Conservation (phyloP, 2,888 invertebrate genomes). For the Dorcus hopei region DNA sequence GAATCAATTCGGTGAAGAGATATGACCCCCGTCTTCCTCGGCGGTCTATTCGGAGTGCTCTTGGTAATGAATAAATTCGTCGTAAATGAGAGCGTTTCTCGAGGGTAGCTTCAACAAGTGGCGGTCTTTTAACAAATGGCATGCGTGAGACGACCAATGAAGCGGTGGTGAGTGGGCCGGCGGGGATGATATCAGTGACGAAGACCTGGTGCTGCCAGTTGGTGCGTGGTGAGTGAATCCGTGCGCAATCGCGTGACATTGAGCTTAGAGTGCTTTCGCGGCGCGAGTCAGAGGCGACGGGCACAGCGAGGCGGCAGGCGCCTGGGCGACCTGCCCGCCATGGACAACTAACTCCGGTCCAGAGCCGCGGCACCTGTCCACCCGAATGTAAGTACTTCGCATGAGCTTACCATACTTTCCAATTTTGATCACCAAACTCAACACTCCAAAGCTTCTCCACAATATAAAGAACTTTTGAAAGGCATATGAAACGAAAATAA, state of each 20-base stretch:
- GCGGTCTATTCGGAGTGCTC: too few species aligned
- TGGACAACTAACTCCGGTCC: conserved; percentile 39
- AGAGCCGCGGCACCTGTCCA: conserved; percentile 41
- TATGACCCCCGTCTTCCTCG: too few species aligned
- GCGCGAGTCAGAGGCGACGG: conserved; percentile 47
- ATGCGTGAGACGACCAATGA: conserved; percentile 43
- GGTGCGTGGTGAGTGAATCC: conserved; percentile 40
- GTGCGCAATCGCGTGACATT: conserved; percentile 41
- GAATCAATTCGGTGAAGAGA: too few species aligned
- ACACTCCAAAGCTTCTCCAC: too few species aligned
- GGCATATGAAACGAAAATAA: too few species aligned
- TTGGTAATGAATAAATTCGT: conserved; percentile 27
- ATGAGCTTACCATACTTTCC: not conserved
- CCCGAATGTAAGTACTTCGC: conserved; percentile 39
- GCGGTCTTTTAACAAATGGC: conserved; percentile 33
- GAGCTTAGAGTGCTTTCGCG: conserved; percentile 13
- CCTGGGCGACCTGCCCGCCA: conserved; percentile 41
- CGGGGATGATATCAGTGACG: conserved; percentile 41
- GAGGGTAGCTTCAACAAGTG: conserved; percentile 35
- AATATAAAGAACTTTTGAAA: too few species aligned
- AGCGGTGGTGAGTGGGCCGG: conserved; percentile 37
- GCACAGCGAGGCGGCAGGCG: conserved; percentile 48
- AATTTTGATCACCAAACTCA: not conserved
- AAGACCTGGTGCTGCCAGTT: conserved; percentile 38
- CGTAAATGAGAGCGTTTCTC: conserved; percentile 9